Evolutionary conservation across 2,113 vertebrate species (phyloP), one percentile per base, ranked within the genome.

Genomic region (Leptocoma aspasia): DNA sequence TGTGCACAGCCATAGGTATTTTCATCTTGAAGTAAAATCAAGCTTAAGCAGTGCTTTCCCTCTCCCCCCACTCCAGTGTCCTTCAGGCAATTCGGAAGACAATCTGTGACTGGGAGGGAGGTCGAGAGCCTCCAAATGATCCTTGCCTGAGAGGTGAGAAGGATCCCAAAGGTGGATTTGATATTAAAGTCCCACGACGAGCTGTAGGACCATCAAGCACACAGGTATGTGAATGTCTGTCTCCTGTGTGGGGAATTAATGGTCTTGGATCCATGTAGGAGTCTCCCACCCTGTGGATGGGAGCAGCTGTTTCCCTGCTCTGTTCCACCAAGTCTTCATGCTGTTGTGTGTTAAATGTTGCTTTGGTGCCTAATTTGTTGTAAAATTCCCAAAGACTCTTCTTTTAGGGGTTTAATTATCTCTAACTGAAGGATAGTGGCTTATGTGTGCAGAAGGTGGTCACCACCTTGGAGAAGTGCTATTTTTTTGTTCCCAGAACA

Each of bases 51-150:
- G 16, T 71, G 4, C 56, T 80, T 54, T 16, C 11, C 47, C 53
- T 64, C 13, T 96, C 31, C 41, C 56, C 47, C 30, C 8, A 9
- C 81, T 28, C n/a, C 90, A 99, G 99, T 82, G 99, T 99, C 91
- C 98, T 99, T 54, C 99, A 99, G 97, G 99, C 99, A 9, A 99
- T 99, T 96, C 98, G 99, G 54, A 99, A 99, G 96, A 99, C 99
- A 0, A 99, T 99, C 90, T 99, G 99, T 97, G 99, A 99, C 98
- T 99, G 99, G 99, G 99, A 99, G 44, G 99, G 98, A 53, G 99
- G 98, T 26, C 98, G 99, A 54, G 99, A 99, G 91, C 99, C 99
- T 65, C 99, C 99, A 47, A 99, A 99, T 70, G 99, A 99, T 97
- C 99, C 99, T 16, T 99, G 99, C 89, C 97, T 99, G 97, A 98